phyloP scores from a whole-genome alignment of 2,797 vertebrate species.

The Amblyopsis hoosieri region DNA sequence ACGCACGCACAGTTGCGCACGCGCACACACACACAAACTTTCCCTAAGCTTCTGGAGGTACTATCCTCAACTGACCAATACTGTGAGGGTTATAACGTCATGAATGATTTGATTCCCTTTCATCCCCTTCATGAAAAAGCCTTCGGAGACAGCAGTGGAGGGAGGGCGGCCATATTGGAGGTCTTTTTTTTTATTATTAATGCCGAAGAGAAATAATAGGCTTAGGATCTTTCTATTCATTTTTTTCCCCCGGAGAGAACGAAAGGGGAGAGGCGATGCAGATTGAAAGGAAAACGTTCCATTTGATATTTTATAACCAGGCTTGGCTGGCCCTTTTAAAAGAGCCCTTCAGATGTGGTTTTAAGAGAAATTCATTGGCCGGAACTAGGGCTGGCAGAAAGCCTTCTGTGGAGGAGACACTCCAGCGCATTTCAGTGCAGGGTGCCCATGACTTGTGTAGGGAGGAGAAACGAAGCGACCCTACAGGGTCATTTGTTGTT shows the following conservation, averaged over 20 bases:
- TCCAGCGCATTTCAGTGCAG: conserved; percentile 54
- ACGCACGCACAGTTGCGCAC: conserved; percentile 2
- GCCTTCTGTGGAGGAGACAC: conserved; percentile 64
- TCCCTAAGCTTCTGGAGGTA: conserved; percentile 43
- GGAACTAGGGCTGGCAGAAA: conserved; percentile 76
- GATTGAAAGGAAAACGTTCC: conserved; percentile 78
- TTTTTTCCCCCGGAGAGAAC: conserved; percentile 44
- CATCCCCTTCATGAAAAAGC: conserved; percentile 32
- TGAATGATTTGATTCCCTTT: conserved; percentile 38
- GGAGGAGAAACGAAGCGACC: conserved; percentile 41
- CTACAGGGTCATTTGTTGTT: conserved; percentile 16
- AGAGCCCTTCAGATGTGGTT: conserved; percentile 81
- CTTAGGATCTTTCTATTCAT: conserved; percentile 80
- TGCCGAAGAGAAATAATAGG: conserved; percentile 79
- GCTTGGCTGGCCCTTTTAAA: conserved; percentile 72
- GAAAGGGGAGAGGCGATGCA: conserved; percentile 54
- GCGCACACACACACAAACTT: conserved; percentile 1
- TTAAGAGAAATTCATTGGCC: conserved; percentile 81
- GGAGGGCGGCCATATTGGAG: conserved; percentile 63
- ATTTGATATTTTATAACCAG: conserved; percentile 80
- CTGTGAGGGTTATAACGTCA: conserved; percentile 36
- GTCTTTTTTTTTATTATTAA: conserved; percentile 56
- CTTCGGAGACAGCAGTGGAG: conserved; percentile 36
- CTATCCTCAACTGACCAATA: conserved; percentile 54
- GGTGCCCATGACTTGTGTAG: conserved; percentile 61